Evolutionary conservation across 2,113 vertebrate genomes (phyloP).

Genomic region (Kryptolebias marmoratus): DNA sequence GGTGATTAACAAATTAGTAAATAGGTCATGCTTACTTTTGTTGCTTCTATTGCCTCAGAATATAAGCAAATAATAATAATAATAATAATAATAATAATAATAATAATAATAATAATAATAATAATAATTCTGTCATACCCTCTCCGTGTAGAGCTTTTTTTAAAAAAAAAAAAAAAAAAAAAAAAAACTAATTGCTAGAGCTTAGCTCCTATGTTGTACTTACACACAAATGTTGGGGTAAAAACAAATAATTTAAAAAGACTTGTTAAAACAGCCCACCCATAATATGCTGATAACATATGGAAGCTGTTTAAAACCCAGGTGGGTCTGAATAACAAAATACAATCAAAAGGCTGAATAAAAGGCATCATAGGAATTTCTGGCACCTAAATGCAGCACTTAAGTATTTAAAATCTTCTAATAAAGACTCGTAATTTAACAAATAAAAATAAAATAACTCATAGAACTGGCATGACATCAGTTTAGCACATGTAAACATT

Average conservation of each 20-base stretch:
- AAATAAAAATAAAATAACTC: not conserved
- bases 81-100: constrained; percentile 20
- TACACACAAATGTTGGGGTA: constrained; percentile 19
- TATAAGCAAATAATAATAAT: not conserved
- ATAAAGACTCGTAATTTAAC: not conserved
- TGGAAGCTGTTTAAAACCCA: constrained; percentile 19
- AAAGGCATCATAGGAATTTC: constrained; percentile 11
- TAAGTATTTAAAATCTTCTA: not conserved
- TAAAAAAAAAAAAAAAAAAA: not conserved
- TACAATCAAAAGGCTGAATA: constrained; percentile 8
- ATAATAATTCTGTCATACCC: constrained; percentile 16
- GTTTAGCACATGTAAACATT: not conserved
- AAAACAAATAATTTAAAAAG: constrained; percentile 11
- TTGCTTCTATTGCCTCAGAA: constrained; percentile 38
- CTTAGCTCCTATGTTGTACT: constrained; percentile 1
- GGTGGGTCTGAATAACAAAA: constrained; percentile 12
- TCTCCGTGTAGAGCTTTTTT: constrained; percentile 18
- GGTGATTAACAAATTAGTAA: constrained; percentile 63
- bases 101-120: constrained; percentile 15
- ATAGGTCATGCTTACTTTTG: constrained; percentile 69
- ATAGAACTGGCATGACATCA: not conserved
- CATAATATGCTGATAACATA: not conserved
- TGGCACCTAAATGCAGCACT: constrained; percentile 1
- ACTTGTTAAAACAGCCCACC: not conserved
- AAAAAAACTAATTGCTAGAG: constrained; percentile 28